Evolutionary conservation across 1,140 invertebrate species (phyloP).

Genomic region (Drosophila parabipectinata): DNA sequence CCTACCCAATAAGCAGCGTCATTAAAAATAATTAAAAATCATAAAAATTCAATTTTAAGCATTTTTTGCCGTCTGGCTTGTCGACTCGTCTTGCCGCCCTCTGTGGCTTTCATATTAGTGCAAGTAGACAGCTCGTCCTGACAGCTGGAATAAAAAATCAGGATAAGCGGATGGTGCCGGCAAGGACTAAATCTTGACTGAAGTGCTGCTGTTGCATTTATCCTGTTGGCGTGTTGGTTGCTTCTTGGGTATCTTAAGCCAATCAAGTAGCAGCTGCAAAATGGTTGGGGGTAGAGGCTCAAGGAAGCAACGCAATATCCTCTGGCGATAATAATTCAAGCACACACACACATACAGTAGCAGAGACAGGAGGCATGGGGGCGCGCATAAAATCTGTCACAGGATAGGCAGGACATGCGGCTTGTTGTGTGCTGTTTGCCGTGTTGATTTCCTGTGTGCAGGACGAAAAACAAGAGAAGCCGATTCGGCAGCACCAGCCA

Average conservation of each 20-base stretch:
- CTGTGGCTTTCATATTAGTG: constrained; percentile 44
- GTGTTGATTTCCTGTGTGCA: constrained; percentile 81
- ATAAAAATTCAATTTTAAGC: constrained; percentile 83
- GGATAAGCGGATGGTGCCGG: constrained; percentile 7
- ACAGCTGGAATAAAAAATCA: constrained; percentile 59
- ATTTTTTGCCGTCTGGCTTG: constrained; percentile 48
- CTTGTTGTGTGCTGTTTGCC: constrained; percentile 46
- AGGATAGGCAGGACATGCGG: constrained; percentile 50
- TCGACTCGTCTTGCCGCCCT: neutral
- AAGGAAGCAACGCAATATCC: constrained; percentile 72
- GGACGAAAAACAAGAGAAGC: constrained; percentile 65
- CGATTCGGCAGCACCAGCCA: constrained; percentile 3
- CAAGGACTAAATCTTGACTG: constrained; percentile 29
- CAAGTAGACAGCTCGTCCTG: constrained; percentile 56
- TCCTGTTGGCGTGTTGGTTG: constrained; percentile 4
- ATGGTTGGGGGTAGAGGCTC: constrained; percentile 3
- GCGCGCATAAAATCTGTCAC: constrained; percentile 62
- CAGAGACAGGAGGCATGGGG: neutral
- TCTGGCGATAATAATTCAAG: constrained; percentile 73
- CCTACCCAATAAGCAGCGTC: constrained; percentile 74
- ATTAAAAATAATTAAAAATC: constrained; percentile 84
- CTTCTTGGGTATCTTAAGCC: constrained; percentile 50
- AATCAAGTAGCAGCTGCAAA: constrained; percentile 38
- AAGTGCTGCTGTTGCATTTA: constrained; percentile 65
- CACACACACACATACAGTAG: neutral